Evolutionary conservation across 2,888 invertebrate genomes (phyloP).

Genomic region (Melitaea athalia): DNA sequence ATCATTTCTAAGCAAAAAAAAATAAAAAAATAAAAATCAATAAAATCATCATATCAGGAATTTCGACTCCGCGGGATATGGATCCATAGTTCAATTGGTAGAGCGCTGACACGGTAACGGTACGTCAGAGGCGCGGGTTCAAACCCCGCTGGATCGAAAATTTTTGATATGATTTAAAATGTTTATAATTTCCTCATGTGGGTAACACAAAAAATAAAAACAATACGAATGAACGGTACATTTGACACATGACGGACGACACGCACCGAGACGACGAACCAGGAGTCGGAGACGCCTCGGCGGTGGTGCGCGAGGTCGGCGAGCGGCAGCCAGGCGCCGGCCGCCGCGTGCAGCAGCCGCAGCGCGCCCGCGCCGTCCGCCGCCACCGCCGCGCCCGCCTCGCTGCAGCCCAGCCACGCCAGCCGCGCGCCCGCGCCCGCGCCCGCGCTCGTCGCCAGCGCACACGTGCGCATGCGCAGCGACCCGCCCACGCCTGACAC

Average conservation of each 20-base stretch:
- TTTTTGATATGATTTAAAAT: too few species aligned
- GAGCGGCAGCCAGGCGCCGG: conserved; percentile 90
- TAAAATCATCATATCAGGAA: too few species aligned
- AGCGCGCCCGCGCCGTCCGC: conserved; percentile 90
- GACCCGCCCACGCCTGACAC: conserved; percentile 70
- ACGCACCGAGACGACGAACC: conserved; percentile 80
- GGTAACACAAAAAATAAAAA: too few species aligned
- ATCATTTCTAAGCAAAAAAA: too few species aligned
- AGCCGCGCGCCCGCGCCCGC: conserved; percentile 78
- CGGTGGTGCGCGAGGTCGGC: conserved; percentile 87
- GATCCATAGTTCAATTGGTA: too few species aligned
- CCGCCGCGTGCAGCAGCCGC: conserved; percentile 85
- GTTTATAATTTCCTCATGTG: too few species aligned
- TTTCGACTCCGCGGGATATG: too few species aligned
- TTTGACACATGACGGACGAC: background rate
- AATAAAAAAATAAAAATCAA: too few species aligned
- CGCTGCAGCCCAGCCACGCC: conserved; percentile 90
- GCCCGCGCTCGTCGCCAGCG: conserved; percentile 85
- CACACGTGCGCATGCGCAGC: conserved; percentile 72
- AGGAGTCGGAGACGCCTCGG: conserved; percentile 69
- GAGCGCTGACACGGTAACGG: too few species aligned
- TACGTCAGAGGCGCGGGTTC: too few species aligned
- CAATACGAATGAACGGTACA: too few species aligned
- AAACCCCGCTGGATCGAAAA: too few species aligned
- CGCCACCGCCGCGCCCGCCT: conserved; percentile 89